These are phyloP conservation scores for Steatornis caripensis DNA, from an alignment of 2,113 vertebrate species.

Conservation along the genomic window DNA sequence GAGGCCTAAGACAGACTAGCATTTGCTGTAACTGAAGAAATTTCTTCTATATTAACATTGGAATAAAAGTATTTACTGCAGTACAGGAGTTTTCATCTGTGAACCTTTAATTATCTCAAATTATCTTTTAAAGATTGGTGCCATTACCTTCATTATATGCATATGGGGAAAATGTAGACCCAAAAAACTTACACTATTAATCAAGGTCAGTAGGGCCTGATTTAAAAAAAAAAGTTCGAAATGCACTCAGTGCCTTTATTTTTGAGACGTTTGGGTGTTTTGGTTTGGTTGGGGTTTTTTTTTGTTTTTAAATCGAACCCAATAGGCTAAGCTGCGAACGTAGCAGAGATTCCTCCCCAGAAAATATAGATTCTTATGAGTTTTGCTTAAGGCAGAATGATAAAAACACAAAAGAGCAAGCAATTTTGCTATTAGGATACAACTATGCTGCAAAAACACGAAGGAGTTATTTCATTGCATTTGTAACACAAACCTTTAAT, in stretches of 20 bases:
- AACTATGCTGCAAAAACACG: not conserved
- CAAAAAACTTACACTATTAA: not conserved
- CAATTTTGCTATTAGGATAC: not conserved
- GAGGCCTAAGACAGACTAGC: not conserved
- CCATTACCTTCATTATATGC: not conserved
- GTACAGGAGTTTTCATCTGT: not conserved
- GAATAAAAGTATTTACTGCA: not conserved
- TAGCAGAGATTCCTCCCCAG: not conserved
- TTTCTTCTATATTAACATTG: not conserved
- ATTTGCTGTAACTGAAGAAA: not conserved
- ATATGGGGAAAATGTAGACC: not conserved
- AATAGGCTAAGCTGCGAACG: not conserved
- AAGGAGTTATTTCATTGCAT: not conserved
- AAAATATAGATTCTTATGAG: not conserved
- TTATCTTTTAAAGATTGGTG: not conserved
- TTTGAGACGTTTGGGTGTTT: too few relatives aligned
- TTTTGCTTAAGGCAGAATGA: not conserved
- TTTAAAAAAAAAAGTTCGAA: not conserved
- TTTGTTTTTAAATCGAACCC: not conserved
- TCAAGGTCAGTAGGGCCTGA: not conserved
- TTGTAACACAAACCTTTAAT: not conserved
- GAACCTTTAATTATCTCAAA: not conserved
- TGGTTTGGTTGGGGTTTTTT: too few relatives aligned
- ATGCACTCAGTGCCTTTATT: not conserved
- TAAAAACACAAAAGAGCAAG: not conserved